Base-by-base conservation (phyloP, 2,888 invertebrate genomes). In the Parnassius smintheus region DNA sequence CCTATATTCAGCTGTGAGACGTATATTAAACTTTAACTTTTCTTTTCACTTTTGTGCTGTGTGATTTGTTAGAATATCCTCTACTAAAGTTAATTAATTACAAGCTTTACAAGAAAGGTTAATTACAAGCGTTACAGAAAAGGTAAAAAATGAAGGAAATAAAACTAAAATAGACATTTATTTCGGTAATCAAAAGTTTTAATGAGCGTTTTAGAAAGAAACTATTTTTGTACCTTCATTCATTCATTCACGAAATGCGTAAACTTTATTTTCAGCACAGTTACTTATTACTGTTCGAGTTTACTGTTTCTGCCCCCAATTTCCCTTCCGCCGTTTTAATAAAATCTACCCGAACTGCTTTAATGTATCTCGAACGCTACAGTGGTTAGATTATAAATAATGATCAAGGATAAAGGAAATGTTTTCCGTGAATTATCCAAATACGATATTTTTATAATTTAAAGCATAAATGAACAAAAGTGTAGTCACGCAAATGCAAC, bases 401-500 rank as follows among this genome's bases (percentile, higher is more conserved):
- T 18, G 52, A 57, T 58, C 56, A n/a, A 44, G 12, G 56, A 41
- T 57, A 53, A 56, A 59, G 13, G 54, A 52, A 52, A 57, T 41
- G 48, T 44, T 10, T 59, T 55, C 18, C 55, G 52, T 64, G 62
- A 64, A 61, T 56, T 66, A 66, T 64, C 10, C 12, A 65, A 68
- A 70, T 66, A 62, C 61, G 35, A 62, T 64, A 63, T 69, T 64
- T 54, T 63, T 64, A 49, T 49, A 69, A 66, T 73, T 73, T 80
- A 72, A 79, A 78, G 68, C 80, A 68, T 35, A 83, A 76, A 35
- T 9, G 12, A 59, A 35, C 13, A 75, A 72, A 10, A 58, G 56
- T 50, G 51, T 56, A 51, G 42, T 12, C 86, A 88, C 87, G 88
- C 87, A 72, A 82, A 62, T 69, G 55, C 64, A 68, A 69, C 69